Evolutionary conservation across 1,140 invertebrate species (phyloP).

Genomic region (Harlomillsia oculata): DNA sequence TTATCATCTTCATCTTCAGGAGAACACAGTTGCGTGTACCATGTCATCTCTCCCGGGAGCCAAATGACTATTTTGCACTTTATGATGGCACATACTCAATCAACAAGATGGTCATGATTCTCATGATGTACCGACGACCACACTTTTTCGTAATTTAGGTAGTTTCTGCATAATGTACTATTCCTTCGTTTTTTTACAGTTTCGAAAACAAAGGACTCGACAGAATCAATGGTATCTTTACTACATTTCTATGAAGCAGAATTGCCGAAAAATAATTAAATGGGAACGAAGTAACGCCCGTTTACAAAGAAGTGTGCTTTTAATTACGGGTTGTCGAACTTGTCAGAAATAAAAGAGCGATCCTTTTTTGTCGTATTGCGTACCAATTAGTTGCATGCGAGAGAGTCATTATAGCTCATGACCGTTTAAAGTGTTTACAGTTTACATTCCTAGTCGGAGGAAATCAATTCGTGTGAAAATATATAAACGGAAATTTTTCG

Average conservation of each 20-base stretch:
- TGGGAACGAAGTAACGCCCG: too few species aligned
- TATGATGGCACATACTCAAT: slow-evolving; percentile 21
- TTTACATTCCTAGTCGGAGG: background rate
- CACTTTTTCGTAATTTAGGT: background rate
- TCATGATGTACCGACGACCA: background rate
- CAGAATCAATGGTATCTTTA: background rate
- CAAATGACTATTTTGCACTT: slow-evolving; percentile 21
- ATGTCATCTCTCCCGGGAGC: slow-evolving; percentile 17
- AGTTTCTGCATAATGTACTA: background rate
- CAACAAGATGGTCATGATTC: slow-evolving; percentile 9
- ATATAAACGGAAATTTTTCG: too few species aligned
- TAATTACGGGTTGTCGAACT: too few species aligned
- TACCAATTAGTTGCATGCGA: too few species aligned
- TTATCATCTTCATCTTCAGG: too few species aligned
- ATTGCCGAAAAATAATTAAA: too few species aligned
- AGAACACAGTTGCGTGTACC: slow-evolving; percentile 17
- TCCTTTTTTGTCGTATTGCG: background rate
- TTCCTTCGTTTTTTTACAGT: background rate
- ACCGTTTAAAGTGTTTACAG: background rate
- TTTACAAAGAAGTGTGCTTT: too few species aligned
- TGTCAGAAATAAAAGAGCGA: background rate
- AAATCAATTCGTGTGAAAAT: background rate
- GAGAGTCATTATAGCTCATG: background rate
- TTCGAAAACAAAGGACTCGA: background rate
- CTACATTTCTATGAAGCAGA: slow-evolving; percentile 5